phyloP scores from a whole-genome alignment of 2,888 invertebrate species.

The Nemurella pictetii region DNA sequence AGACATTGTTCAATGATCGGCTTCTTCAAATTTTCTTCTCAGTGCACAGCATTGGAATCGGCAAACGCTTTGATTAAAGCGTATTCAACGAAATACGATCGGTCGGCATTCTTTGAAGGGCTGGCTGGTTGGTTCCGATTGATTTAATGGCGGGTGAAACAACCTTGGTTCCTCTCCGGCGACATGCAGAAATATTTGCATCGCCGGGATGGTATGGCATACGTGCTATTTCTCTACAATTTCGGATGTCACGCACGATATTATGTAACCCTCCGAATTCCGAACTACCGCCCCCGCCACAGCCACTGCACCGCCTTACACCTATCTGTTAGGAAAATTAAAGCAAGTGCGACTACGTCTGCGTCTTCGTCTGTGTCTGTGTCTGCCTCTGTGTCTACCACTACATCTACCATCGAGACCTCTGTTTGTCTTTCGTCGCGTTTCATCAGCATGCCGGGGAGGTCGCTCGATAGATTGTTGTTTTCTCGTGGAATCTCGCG shows the following conservation, averaged over 20 bases:
- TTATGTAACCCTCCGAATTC: too few relatives aligned
- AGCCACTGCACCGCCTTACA: too few relatives aligned
- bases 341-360: too few relatives aligned
- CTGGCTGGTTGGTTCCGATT: neutral
- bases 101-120: neutral
- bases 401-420: too few relatives aligned
- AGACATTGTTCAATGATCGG: neutral
- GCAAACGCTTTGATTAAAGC: neutral
- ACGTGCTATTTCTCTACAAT: neutral
- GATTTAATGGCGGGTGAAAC: neutral
- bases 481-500: neutral
- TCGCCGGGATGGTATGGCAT: neutral
- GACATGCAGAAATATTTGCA: neutral
- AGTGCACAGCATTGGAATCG: neutral
- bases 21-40: neutral
- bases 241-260: neutral
- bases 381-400: too few relatives aligned
- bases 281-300: too few relatives aligned
- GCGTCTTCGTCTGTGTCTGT: too few relatives aligned
- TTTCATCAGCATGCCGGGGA: neutral
- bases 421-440: neutral
- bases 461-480: neutral
- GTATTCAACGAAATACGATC: neutral
- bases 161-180: neutral
- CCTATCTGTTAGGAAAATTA: too few relatives aligned